Conservation (phyloP, 2,888 invertebrate genomes). For the Lithophane socia region DNA sequence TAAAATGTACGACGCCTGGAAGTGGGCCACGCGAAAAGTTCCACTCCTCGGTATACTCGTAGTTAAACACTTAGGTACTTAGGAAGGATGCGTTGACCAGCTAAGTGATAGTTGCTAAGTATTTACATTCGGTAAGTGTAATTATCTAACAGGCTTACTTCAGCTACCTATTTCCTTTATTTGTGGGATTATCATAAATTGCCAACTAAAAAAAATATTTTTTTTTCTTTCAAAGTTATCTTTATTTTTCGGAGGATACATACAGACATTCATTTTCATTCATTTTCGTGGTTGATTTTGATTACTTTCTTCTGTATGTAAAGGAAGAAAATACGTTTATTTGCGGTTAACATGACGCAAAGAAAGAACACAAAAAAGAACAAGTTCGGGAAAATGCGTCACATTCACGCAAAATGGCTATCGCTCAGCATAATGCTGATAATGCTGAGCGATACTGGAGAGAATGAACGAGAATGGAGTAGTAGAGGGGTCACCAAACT, state of each 20-base stretch:
- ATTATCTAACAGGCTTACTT: background rate
- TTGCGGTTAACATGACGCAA: no score
- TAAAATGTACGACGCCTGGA: conserved; percentile 54
- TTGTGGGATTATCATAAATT: background rate
- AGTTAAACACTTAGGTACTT: conserved; percentile 9
- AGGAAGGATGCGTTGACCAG: conserved; percentile 2
- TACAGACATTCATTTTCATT: background rate
- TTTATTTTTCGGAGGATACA: background rate
- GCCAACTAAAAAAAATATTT: background rate
- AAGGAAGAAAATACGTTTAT: no score
- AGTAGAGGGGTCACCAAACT: background rate
- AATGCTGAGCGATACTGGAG: no score
- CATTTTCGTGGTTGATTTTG: no score
- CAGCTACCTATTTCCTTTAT: background rate
- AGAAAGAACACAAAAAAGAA: no score
- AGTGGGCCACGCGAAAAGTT: conserved; percentile 77
- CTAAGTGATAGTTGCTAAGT: conserved; percentile 15
- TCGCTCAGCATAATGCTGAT: no score
- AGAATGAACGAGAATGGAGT: no score
- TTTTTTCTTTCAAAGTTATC: background rate
- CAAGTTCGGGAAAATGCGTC: no score
- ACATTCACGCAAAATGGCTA: no score
- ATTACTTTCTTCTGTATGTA: background rate
- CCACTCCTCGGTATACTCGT: conserved; percentile 68
- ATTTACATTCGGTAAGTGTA: conserved; percentile 3